phyloP scores from a whole-genome alignment of 2,113 vertebrate species.

The Anolis carolinensis region DNA sequence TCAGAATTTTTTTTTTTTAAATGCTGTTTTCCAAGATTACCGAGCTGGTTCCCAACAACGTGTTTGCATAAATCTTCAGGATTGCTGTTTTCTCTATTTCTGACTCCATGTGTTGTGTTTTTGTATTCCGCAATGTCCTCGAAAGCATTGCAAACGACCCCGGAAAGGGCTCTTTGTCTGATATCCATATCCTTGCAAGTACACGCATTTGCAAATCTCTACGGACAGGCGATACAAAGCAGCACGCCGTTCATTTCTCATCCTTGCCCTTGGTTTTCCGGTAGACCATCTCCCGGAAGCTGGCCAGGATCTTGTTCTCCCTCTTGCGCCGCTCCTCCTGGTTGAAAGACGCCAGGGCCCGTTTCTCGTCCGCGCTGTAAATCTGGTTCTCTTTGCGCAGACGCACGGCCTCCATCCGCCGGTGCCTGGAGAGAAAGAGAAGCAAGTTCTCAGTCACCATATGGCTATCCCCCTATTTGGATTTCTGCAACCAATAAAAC shows the following conservation, averaged over 20 bases:
- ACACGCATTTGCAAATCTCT: neutral
- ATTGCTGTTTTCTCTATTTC: neutral
- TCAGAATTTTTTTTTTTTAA: neutral
- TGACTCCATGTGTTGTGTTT: neutral
- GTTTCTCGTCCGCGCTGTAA: conserved; percentile 95
- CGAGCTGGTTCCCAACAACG: neutral
- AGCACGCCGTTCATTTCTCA: conserved; percentile 80
- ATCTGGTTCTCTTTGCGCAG: conserved; percentile 99
- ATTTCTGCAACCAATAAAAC: too few relatives aligned
- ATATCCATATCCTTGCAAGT: conserved; percentile 4
- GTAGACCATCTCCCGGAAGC: conserved; percentile 98
- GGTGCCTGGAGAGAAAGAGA: conserved; percentile 79
- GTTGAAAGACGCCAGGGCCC: conserved; percentile 96
- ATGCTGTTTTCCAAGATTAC: neutral
- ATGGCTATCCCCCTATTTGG: too few relatives aligned
- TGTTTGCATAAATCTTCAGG: rapidly evolving
- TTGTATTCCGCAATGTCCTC: neutral
- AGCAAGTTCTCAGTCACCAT: neutral
- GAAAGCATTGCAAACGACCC: conserved; percentile 19
- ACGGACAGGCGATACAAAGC: neutral
- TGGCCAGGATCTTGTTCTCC: conserved; percentile 96
- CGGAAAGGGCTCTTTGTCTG: neutral
- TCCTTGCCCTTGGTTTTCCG: conserved; percentile 97
- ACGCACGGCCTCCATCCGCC: conserved; percentile 97
- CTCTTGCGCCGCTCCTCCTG: conserved; percentile 95